Evolutionary conservation across 2,888 invertebrate species (phyloP).

Genomic region (Rhyacophila evoluta): DNA sequence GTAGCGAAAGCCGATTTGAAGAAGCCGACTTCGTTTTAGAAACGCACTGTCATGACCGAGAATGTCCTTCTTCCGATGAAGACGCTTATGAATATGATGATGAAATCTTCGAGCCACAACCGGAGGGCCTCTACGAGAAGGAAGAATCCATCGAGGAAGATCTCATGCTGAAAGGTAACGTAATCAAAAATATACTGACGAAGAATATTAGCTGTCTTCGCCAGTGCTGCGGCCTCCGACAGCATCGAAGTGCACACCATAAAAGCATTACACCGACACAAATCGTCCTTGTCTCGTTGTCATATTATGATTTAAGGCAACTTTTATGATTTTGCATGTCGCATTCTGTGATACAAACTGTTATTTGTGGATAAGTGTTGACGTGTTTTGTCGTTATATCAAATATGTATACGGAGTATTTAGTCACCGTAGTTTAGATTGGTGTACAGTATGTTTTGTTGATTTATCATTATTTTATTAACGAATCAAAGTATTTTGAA

Average conservation of each 20-base stretch:
- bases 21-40: slow-evolving; percentile 62
- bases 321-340: not conserved
- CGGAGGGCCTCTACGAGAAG: slow-evolving; percentile 3
- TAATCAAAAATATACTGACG: not conserved
- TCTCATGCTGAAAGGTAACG: slow-evolving; percentile 58
- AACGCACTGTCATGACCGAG: slow-evolving; percentile 54
- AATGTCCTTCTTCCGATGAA: slow-evolving; percentile 57
- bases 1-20: slow-evolving; percentile 72
- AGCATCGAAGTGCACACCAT: slow-evolving; percentile 1
- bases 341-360: not conserved
- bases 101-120: slow-evolving; percentile 58
- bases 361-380: not conserved
- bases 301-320: not conserved
- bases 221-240: not conserved
- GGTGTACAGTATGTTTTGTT: no score
- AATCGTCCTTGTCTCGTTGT: not conserved
- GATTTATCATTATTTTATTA: no score
- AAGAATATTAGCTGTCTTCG: not conserved
- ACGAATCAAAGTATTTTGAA: no score
- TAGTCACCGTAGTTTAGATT: no score
- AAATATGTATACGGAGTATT: no score
- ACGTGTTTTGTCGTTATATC: no score
- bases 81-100: slow-evolving; percentile 67
- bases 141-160: slow-evolving; percentile 56
- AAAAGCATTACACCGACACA: not conserved